Evolutionary conservation across 2,113 vertebrate species (phyloP).

Genomic region (Triplophysa dalaica): DNA sequence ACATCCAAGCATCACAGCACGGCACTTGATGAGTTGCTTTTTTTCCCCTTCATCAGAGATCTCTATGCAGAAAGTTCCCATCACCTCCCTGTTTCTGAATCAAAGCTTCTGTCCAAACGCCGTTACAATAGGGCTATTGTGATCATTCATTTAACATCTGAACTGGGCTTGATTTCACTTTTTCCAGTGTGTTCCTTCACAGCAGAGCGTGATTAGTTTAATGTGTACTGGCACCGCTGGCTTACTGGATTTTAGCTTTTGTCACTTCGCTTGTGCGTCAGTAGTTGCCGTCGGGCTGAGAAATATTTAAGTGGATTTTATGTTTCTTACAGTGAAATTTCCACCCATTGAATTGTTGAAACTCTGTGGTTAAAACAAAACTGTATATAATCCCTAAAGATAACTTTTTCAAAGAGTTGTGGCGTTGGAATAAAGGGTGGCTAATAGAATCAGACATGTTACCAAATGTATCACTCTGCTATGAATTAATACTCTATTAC

Average conservation of each 20-base stretch:
- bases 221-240: slow-evolving; percentile 53
- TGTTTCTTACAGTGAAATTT: slow-evolving; percentile 12
- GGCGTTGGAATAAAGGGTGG: slow-evolving; percentile 6
- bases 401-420: background rate
- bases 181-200: slow-evolving; percentile 51
- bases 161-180: slow-evolving; percentile 55
- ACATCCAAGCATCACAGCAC: slow-evolving; percentile 72
- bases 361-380: too few relatives aligned
- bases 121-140: slow-evolving; percentile 63
- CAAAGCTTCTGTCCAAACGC: slow-evolving; percentile 52
- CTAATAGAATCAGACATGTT: background rate
- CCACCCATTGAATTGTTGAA: background rate
- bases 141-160: slow-evolving; percentile 63
- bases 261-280: slow-evolving; percentile 55
- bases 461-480: background rate
- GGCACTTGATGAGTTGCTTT: slow-evolving; percentile 64
- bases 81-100: slow-evolving; percentile 51
- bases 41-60: slow-evolving; percentile 37
- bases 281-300: slow-evolving; percentile 44
- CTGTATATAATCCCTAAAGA: too few relatives aligned
- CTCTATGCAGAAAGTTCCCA: slow-evolving; percentile 57
- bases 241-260: slow-evolving; percentile 56
- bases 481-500: background rate
- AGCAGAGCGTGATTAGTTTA: slow-evolving; percentile 58
- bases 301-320: slow-evolving; percentile 51